phyloP scores from a whole-genome alignment of 2,888 invertebrate genomes.

The Orthonevra nobilis region DNA sequence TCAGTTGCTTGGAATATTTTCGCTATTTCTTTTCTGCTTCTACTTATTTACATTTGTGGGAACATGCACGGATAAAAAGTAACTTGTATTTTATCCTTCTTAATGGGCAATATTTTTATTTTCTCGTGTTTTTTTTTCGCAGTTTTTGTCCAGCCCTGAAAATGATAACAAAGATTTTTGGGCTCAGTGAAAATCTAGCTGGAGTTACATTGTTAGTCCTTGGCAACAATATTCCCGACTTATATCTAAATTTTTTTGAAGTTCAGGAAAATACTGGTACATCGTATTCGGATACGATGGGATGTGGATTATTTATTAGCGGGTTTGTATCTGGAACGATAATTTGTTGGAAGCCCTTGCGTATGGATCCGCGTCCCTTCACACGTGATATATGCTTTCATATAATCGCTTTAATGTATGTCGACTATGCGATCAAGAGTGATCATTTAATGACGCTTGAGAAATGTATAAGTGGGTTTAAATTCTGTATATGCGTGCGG shows the following conservation, averaged over 20 bases:
- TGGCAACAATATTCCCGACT: conserved; percentile 87
- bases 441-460: conserved; percentile 63
- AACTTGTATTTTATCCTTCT: neutral
- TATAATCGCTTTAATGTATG: conserved; percentile 69
- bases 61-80: conserved; percentile 66
- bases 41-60: conserved; percentile 82
- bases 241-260: too few relatives aligned
- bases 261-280: too few relatives aligned
- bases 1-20: conserved; percentile 46
- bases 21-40: conserved; percentile 71
- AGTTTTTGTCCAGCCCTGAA: conserved; percentile 83
- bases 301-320: conserved; percentile 84
- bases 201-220: conserved; percentile 87
- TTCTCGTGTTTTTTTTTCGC: conserved; percentile 57
- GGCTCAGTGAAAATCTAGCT: conserved; percentile 82
- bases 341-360: conserved; percentile 81
- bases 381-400: conserved; percentile 73
- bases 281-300: conserved; percentile 80
- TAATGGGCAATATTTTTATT: too few relatives aligned
- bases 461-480: conserved; percentile 68
- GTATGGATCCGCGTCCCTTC: conserved; percentile 70
- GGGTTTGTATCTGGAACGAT: conserved; percentile 83
- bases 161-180: conserved; percentile 80
- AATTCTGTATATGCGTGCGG: too few relatives aligned
- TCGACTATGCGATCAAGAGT: conserved; percentile 71